These are phyloP conservation scores for Luidia sarsii DNA, from an alignment of 53 echinoderm and acorn worm species.

Conservation along the genomic window DNA sequence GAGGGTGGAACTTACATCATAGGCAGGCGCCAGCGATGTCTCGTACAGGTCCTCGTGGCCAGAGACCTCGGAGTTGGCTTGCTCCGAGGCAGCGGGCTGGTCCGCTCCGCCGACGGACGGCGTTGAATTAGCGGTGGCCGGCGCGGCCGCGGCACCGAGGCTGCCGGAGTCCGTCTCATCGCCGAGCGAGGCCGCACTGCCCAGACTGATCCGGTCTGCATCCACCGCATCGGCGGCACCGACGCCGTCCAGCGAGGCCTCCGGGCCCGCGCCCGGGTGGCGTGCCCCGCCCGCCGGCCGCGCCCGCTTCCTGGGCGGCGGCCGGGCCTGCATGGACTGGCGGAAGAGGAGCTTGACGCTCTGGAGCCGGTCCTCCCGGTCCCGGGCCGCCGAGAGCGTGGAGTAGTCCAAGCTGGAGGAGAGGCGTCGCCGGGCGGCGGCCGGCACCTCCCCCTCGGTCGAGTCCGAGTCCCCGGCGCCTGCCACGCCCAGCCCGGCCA, in stretches of 20 bases:
- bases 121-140: conserved; percentile 22
- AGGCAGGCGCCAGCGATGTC: conserved; percentile 75
- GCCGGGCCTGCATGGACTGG: conserved; percentile 67
- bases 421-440: conserved; percentile 69
- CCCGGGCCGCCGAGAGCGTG: conserved; percentile 59
- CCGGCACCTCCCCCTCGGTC: conserved; percentile 54
- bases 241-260: conserved; percentile 12
- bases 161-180: conserved; percentile 64
- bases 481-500: too few relatives aligned
- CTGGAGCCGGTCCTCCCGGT: conserved; percentile 69
- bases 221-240: conserved; percentile 38
- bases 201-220: conserved; percentile 82
- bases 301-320: conserved; percentile 10
- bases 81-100: conserved; percentile 16
- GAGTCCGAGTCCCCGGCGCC: conserved; percentile 63
- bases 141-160: not conserved
- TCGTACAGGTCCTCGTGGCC: conserved; percentile 71
- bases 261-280: conserved; percentile 2
- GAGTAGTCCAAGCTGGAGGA: conserved; percentile 88
- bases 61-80: conserved; percentile 39
- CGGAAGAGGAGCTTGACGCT: conserved; percentile 73
- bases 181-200: conserved; percentile 70
- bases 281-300: not conserved
- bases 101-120: conserved; percentile 9
- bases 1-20: conserved; percentile 71